Percentiles rank a stretch among this genome's conserved stretches.
Evolutionary conservation across 2,888 invertebrate species (phyloP).

Genomic region (Bedellia somnulentella): DNA sequence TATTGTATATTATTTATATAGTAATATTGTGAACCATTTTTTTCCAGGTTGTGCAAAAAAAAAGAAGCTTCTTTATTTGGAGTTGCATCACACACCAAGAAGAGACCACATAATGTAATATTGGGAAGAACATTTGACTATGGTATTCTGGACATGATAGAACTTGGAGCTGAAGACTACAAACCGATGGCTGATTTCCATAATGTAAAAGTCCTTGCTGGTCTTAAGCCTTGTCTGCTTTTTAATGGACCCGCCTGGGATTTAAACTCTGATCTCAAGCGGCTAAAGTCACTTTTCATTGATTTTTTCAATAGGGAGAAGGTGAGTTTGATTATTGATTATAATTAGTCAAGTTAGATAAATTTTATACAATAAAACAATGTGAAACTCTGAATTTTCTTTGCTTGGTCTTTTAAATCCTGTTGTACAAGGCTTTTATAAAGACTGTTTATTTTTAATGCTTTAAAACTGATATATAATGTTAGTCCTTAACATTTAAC

Average conservation of each 20-base stretch:
- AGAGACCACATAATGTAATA: slow-evolving; percentile 89
- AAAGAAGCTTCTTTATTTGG: slow-evolving; percentile 88
- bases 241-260: slow-evolving; percentile 94
- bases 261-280: slow-evolving; percentile 73
- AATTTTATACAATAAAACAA: background rate
- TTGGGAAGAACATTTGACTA: slow-evolving; percentile 89
- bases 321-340: slow-evolving; percentile 20
- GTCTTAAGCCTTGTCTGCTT: slow-evolving; percentile 87
- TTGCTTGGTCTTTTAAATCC: no score
- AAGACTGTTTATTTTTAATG: no score
- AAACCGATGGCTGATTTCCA: slow-evolving; percentile 79
- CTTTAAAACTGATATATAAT: no score
- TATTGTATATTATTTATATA: no score
- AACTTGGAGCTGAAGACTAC: slow-evolving; percentile 86
- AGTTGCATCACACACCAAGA: slow-evolving; percentile 91
- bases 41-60: slow-evolving; percentile 68
- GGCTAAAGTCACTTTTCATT: slow-evolving; percentile 84
- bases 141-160: slow-evolving; percentile 92
- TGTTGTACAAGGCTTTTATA: no score
- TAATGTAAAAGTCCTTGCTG: slow-evolving; percentile 74
- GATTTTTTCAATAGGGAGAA: slow-evolving; percentile 91
- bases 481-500: no score
- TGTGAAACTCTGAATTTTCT: background rate
- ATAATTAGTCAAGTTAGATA: background rate
- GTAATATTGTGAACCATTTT: no score